Base-by-base conservation (phyloP, 2,797 vertebrate genomes). In the Arctocebus calabarensis region DNA sequence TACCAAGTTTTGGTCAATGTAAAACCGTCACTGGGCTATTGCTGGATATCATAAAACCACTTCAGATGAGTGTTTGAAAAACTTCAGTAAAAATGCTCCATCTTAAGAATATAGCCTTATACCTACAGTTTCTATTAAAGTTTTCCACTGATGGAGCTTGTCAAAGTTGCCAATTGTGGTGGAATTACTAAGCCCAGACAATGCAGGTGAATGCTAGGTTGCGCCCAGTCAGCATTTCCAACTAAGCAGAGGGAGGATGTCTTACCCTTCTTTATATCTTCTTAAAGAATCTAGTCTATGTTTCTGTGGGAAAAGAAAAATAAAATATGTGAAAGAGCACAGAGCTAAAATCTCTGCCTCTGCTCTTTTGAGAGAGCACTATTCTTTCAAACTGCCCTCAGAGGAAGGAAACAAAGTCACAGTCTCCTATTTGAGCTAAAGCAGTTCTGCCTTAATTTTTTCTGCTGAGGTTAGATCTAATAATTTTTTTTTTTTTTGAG, bases 251-350 rank as follows among this genome's bases (percentile, higher is more conserved):
- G 16, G 78, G 78, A 75, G 19, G 20, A 55, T 20, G 4, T 40
- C 90, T 66, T 34, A 27, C 62, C 73, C 59, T 59, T 88, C 92
- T 64, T 61, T 37, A 5, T 40, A 43, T 45, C 37, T 82, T 79
- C 77, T 78, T 82, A 45, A 92, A 94, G 57, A 77, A 82, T 82
- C 82, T 66, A 59, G 34, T 84, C 32, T 94, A 73, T 86, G 59
- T 64, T 91, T 79, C 59, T 75, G 12, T 57, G 43, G 77, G 62
- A 84, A 94, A 95, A 73, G 25, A 52, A 78, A 94, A 87, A 25
- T 52, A 78, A 74, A 48, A 81, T 16, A 68, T 57, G 14, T 71
- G 78, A 57, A 83, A 87, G 52, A n/a, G 61, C 45, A 66, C 79
- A 91, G 45, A 68, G 66, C 73, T 79, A 55, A 71, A 55, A n/a